A percentile compares a stretch with the other conserved stretches of the same genome.
Conservation (phyloP, 1,140 invertebrate species). For the Drosophila pandora region DNA sequence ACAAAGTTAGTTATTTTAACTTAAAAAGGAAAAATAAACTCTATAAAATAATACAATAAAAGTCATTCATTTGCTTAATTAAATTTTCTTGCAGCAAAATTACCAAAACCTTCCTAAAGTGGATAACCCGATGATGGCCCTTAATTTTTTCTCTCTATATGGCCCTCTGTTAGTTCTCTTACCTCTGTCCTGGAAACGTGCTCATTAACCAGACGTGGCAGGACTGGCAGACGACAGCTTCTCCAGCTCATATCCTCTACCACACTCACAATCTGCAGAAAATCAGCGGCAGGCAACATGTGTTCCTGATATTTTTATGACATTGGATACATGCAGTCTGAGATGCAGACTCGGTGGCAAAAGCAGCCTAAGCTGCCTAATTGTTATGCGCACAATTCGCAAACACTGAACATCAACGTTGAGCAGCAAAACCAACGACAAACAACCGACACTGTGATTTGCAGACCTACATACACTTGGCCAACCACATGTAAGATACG, state of each 20-base stretch:
- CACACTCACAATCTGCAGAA: slow-evolving; percentile 27
- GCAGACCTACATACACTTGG: slow-evolving; percentile 21
- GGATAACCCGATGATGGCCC: not conserved
- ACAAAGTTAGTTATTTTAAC: too few relatives aligned
- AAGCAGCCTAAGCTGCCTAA: slow-evolving; percentile 69
- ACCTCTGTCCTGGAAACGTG: slow-evolving; percentile 36
- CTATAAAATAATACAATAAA: too few relatives aligned
- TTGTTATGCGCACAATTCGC: slow-evolving; percentile 65
- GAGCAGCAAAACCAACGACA: slow-evolving; percentile 26
- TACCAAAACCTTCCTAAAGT: not conserved
- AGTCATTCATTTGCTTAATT: too few relatives aligned
- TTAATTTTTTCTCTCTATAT: not conserved
- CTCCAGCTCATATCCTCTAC: not conserved
- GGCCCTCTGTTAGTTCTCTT: not conserved
- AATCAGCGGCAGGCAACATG: slow-evolving; percentile 62
- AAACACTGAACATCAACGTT: slow-evolving; percentile 43
- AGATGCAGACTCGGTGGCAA: slow-evolving; percentile 28
- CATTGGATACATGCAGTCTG: slow-evolving; percentile 63
- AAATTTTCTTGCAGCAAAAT: too few relatives aligned
- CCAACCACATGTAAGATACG: slow-evolving; percentile 8
- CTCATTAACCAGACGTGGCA: slow-evolving; percentile 59
- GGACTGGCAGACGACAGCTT: slow-evolving; percentile 50
- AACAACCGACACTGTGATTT: slow-evolving; percentile 34
- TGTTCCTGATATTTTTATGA: slow-evolving; percentile 70
- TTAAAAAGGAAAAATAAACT: too few relatives aligned